Percentiles rank a stretch among this genome's conserved stretches.
These are phyloP conservation scores for Drosophila flavopinicola DNA, from an alignment of 2,888 invertebrate genomes.

Conservation along the genomic window DNA sequence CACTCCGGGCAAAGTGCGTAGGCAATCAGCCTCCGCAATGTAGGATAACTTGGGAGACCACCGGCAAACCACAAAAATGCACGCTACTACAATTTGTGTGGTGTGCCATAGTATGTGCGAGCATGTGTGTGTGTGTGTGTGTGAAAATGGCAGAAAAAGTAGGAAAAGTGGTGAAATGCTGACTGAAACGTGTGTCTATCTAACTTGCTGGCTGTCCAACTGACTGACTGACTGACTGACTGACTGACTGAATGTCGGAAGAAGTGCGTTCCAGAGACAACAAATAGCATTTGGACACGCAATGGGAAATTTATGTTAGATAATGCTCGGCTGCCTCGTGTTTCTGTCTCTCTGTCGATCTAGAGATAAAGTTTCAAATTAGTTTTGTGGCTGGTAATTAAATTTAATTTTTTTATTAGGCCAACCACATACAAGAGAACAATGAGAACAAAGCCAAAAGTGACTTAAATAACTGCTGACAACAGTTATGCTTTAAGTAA, in stretches of 20 bases:
- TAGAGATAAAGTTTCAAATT: constrained; percentile 75
- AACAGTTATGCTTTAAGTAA: not conserved
- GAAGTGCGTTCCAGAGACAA: constrained; percentile 58
- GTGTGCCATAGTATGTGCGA: too few relatives aligned
- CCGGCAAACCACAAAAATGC: constrained; percentile 53
- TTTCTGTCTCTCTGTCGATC: constrained; percentile 50
- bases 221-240: constrained; percentile 31
- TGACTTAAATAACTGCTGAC: constrained; percentile 32
- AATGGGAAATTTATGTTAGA: constrained; percentile 79
- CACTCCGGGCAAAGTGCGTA: constrained; percentile 46
- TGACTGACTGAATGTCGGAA: constrained; percentile 21
- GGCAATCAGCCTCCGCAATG: constrained; percentile 50
- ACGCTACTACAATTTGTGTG: constrained; percentile 35
- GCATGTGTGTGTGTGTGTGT: constrained; percentile 26
- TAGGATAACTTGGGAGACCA: constrained; percentile 47
- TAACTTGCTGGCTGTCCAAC: constrained; percentile 42
- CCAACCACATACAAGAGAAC: constrained; percentile 51
- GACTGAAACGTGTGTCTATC: constrained; percentile 51
- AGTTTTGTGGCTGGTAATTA: constrained; percentile 77
- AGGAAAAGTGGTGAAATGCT: constrained; percentile 73
- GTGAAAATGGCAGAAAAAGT: constrained; percentile 54
- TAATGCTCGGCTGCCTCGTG: constrained; percentile 51
- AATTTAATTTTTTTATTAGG: constrained; percentile 76
- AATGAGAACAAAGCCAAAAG: constrained; percentile 30
- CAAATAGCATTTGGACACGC: constrained; percentile 76